Percentiles rank a stretch among this genome's conserved stretches.
Evolutionary conservation across 2,888 invertebrate species (phyloP).

Genomic region (Scotopteryx bipunctaria): DNA sequence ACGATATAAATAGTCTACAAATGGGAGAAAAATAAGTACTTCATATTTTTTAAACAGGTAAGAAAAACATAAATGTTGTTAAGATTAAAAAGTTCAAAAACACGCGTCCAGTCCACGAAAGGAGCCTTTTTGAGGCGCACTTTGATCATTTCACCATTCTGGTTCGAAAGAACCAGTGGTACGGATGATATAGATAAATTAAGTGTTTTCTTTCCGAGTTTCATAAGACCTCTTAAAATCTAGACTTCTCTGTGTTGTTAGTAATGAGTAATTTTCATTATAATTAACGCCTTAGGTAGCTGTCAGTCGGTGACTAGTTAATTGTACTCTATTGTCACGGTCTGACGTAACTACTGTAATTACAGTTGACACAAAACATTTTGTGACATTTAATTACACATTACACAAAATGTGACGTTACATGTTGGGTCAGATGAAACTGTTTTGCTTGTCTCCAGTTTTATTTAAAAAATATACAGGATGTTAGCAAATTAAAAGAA

Average conservation of each 20-base stretch:
- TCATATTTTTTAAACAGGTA: too few species aligned
- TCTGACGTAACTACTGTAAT: slow-evolving; percentile 24
- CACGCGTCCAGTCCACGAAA: too few species aligned
- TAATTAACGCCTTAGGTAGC: slow-evolving; percentile 21
- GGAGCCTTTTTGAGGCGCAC: too few species aligned
- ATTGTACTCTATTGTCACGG: slow-evolving; percentile 25
- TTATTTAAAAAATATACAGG: neutral
- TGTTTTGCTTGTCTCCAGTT: slow-evolving; percentile 4
- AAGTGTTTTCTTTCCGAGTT: too few species aligned
- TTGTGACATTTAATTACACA: slow-evolving; percentile 22
- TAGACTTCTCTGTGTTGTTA: slow-evolving; percentile 1
- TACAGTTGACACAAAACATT: slow-evolving; percentile 17
- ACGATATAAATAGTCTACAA: too few species aligned
- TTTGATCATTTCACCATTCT: too few species aligned
- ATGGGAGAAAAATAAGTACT: too few species aligned
- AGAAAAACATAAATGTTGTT: too few species aligned
- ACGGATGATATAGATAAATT: too few species aligned
- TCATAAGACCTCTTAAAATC: slow-evolving; percentile 9
- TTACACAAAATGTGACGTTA: slow-evolving; percentile 9
- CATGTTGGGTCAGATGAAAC: neutral
- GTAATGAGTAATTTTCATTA: too few species aligned
- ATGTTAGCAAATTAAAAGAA: neutral
- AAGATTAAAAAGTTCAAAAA: too few species aligned
- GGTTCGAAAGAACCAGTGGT: too few species aligned
- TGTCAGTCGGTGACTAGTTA: slow-evolving; percentile 23